Evolutionary conservation across 2,113 vertebrate genomes (phyloP).

Genomic region (Trichechus manatus): DNA sequence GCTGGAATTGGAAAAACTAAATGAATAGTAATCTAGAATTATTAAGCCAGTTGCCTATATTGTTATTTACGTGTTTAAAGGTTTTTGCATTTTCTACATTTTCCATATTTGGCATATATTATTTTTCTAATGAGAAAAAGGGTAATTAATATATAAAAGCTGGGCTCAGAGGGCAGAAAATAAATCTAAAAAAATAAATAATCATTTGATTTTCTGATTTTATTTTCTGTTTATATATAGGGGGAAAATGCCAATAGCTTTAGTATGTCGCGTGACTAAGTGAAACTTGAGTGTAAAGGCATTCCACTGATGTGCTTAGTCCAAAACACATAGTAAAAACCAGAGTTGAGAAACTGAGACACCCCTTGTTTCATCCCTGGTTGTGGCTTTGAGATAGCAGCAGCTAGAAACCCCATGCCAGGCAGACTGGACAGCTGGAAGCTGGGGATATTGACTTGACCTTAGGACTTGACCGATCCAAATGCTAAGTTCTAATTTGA

Average conservation of each 20-base stretch:
- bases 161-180: conserved; percentile 26
- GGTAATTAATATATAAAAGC: not conserved
- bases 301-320: not conserved
- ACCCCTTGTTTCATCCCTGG: not conserved
- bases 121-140: conserved; percentile 50
- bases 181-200: not conserved
- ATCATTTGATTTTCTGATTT: not conserved
- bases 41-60: not conserved
- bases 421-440: not conserved
- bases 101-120: not conserved
- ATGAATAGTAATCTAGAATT: conserved; percentile 7
- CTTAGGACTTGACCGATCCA: not conserved
- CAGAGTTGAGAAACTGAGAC: not conserved
- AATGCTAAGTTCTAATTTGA: conserved; percentile 54
- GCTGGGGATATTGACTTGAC: not conserved
- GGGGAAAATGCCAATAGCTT: not conserved
- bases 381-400: not conserved
- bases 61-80: not conserved
- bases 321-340: not conserved
- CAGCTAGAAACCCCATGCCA: not conserved
- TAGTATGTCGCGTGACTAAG: not conserved
- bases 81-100: conserved; percentile 51
- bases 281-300: not conserved
- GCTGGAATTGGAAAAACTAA: conserved; percentile 8
- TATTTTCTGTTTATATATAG: not conserved